phyloP scores from a whole-genome alignment of 1,140 invertebrate species.

The Euschistus heros region DNA sequence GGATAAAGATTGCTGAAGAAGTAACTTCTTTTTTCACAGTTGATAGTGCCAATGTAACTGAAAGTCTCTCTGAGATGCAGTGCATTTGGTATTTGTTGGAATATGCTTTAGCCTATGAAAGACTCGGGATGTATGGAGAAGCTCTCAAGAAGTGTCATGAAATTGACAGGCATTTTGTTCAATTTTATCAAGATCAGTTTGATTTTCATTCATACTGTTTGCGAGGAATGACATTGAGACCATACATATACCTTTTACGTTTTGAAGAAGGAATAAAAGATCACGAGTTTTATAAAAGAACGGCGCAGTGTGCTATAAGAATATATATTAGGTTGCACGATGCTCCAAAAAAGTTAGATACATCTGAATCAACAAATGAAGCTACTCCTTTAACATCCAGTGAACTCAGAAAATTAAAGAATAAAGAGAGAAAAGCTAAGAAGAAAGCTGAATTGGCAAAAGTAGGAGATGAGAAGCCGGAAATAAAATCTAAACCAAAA shows the following conservation, averaged over 20 bases:
- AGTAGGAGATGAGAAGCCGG: constrained; percentile 43
- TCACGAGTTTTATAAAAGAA: constrained; percentile 86
- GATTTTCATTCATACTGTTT: constrained; percentile 99
- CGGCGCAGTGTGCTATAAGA: constrained; percentile 84
- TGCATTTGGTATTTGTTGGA: constrained; percentile 99
- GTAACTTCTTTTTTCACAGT: constrained; percentile 96
- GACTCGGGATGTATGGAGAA: constrained; percentile 82
- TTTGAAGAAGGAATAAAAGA: constrained; percentile 83
- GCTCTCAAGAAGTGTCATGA: constrained; percentile 96
- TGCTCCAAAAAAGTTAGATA: constrained; percentile 67
- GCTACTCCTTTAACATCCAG: constrained; percentile 82
- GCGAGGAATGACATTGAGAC: constrained; percentile 94
- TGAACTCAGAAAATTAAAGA: constrained; percentile 87
- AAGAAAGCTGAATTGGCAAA: constrained; percentile 83
- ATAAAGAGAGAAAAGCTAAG: constrained; percentile 88
- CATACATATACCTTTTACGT: constrained; percentile 85
- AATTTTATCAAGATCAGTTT: constrained; percentile 99
- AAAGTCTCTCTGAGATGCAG: constrained; percentile 99
- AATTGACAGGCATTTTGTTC: constrained; percentile 96
- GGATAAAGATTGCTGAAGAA: constrained; percentile 84
- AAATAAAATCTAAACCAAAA: constrained; percentile 39
- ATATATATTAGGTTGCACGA: constrained; percentile 84
- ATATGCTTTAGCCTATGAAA: constrained; percentile 81
- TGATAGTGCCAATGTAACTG: constrained; percentile 82
- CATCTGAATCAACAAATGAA: constrained; percentile 56